These are phyloP conservation scores for Cataglyphis hispanica DNA, from an alignment of 1,140 invertebrate species.

Conservation along the genomic window DNA sequence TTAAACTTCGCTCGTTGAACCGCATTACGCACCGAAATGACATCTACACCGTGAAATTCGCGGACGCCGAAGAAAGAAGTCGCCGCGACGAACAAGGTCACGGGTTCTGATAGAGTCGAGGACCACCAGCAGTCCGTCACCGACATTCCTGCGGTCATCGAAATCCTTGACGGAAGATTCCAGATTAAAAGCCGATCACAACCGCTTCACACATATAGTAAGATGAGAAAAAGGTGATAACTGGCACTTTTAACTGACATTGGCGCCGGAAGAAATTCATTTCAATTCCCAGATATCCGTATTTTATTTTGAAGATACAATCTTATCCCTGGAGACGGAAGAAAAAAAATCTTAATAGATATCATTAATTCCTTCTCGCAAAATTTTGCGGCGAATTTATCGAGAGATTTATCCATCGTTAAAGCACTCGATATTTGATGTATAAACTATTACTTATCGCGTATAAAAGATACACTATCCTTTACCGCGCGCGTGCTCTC, in stretches of 20 bases:
- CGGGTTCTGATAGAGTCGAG: neutral
- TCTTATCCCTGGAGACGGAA: neutral
- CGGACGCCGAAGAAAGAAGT: slow-evolving; percentile 36
- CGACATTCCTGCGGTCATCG: slow-evolving; percentile 77
- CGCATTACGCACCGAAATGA: slow-evolving; percentile 30
- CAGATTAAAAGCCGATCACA: slow-evolving; percentile 36
- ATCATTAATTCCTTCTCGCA: neutral
- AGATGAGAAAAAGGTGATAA: too few species aligned
- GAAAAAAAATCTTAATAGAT: neutral
- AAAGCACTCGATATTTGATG: neutral
- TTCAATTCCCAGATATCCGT: neutral
- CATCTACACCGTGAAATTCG: slow-evolving; percentile 52
- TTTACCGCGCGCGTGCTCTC: neutral
- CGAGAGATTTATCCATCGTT: neutral
- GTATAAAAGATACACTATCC: neutral
- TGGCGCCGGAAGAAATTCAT: neutral
- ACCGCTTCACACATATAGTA: neutral
- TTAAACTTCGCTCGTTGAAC: slow-evolving; percentile 25
- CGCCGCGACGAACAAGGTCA: slow-evolving; percentile 56
- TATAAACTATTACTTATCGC: neutral
- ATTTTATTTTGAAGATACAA: neutral
- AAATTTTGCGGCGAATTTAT: neutral
- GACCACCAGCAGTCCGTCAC: slow-evolving; percentile 72
- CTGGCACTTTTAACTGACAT: too few species aligned
- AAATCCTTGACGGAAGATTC: slow-evolving; percentile 62